phyloP scores from a whole-genome alignment of 2,113 vertebrate species.

The Gallinago undulata region DNA sequence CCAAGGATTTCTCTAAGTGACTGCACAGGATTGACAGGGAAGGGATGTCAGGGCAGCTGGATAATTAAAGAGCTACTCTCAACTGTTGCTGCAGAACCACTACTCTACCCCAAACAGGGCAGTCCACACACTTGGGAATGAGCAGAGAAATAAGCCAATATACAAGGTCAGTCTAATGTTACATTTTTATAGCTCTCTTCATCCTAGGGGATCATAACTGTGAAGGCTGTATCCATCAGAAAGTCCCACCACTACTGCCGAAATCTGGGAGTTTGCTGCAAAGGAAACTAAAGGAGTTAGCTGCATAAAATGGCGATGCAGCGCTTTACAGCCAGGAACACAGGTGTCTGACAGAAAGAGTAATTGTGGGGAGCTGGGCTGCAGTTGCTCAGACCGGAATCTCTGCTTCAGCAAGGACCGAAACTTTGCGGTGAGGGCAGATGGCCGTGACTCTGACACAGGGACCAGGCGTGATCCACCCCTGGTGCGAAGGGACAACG shows the following conservation, averaged over 20 bases:
- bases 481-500: background rate
- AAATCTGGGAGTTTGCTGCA: background rate
- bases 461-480: fast-evolving
- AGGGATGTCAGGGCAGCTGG: background rate
- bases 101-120: background rate
- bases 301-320: background rate
- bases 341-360: background rate
- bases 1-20: background rate
- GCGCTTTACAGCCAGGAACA: background rate
- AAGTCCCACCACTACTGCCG: background rate
- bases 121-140: background rate
- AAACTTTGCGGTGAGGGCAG: background rate
- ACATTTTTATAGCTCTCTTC: background rate
- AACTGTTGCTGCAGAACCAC: background rate
- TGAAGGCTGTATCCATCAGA: background rate
- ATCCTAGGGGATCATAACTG: background rate
- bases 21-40: background rate
- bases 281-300: background rate
- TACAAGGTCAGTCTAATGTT: background rate
- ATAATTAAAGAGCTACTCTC: background rate
- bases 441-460: background rate
- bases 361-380: background rate
- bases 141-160: background rate
- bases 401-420: background rate
- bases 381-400: background rate